Evolutionary conservation across 1,140 invertebrate species (phyloP), one percentile per base, ranked within the genome.

Genomic region (Plodia interpunctella): DNA sequence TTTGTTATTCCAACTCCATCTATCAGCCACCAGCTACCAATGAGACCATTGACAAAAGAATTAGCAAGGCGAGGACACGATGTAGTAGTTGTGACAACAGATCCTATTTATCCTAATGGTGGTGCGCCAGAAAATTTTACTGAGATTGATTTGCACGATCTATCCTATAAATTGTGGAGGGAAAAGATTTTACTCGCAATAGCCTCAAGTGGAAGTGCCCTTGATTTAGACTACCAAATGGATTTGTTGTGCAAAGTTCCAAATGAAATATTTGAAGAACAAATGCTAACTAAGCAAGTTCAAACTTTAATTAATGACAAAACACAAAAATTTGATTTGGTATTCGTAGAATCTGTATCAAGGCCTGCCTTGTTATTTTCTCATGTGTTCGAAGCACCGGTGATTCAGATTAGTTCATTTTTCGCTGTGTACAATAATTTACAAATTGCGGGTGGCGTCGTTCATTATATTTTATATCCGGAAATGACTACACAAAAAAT

Each of bases 391-490:
- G 70, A 85, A 17, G 81, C 71, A 35, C 88, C 85, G 9, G 57
- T 85, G 1, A 83, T 91, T 17, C 62, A 66, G 18, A 59, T 91
- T 1, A 83, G 77, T 20, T 87, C 89, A 0, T 73, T 80, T 49
- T 62, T 66, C 2, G 66, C 61, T 1, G 57, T 67, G 0, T 30
- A 57, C 4, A 52, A 59, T 3, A 71, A 61, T 15, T 72, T 70
- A 15, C 62, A 76, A 13, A 38, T 61, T 0, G 62, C 89, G 11
- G 91, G 91, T 6, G 88, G 81, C 62, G 81, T 87, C 4, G 63
- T 72, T 4, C 87, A 91, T 60, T 82, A 87, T 0, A 64, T 90
- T n/a, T 64, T 90, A 20, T 85, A 90, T 63, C 90, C 91, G 0
- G 72, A 82, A n/a, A 18, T 82, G 0, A 55, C 87, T 17, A 32